Percentiles rank a stretch among this genome's conserved stretches.
phyloP scores from a whole-genome alignment of 1,140 invertebrate genomes.

The Aphis gossypii region DNA sequence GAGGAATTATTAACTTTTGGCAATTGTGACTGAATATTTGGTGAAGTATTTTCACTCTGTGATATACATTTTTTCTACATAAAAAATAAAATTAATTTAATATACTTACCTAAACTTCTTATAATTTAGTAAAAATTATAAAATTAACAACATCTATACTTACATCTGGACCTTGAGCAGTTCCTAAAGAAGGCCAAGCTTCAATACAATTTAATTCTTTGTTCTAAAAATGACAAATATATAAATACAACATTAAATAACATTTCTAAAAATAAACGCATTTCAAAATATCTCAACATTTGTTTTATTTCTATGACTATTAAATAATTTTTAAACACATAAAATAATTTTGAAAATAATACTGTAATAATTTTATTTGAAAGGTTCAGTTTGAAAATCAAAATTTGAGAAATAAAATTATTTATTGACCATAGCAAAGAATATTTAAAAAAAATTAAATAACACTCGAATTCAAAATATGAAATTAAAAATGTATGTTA shows the following conservation, averaged over 20 bases:
- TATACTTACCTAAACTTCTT: neutral
- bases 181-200: constrained; percentile 53
- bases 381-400: neutral
- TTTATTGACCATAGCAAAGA: neutral
- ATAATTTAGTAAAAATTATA: neutral
- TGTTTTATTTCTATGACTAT: neutral
- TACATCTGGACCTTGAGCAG: constrained; percentile 5
- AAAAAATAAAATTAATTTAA: neutral
- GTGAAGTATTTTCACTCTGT: constrained; percentile 1
- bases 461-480: no score
- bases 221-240: constrained; percentile 35
- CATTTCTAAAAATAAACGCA: neutral
- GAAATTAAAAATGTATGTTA: no score
- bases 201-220: constrained; percentile 57
- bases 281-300: neutral
- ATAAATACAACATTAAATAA: neutral
- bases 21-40: constrained; percentile 25
- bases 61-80: constrained; percentile 37
- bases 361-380: neutral
- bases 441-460: neutral
- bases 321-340: neutral
- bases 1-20: constrained; percentile 47
- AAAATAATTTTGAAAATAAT: neutral
- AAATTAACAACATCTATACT: neutral
- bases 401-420: neutral